Base-by-base conservation (phyloP, 2,888 invertebrate species). In the Hemicrepidius hirtus region DNA sequence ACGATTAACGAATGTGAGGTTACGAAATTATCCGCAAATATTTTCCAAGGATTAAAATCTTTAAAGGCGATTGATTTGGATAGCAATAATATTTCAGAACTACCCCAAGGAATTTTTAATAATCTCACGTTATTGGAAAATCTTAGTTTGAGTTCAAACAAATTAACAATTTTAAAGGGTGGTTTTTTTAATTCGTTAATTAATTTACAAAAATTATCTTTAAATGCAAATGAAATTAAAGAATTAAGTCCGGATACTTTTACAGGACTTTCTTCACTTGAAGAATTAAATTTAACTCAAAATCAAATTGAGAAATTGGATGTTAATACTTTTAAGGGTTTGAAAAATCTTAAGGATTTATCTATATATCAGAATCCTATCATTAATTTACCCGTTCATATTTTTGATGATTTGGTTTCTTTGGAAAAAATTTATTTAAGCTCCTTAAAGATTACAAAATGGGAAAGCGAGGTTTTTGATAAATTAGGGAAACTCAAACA, bases 301-400 rank as follows among this genome's bases (percentile, higher is more conserved):
- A 94, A 93, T 86, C 91, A 92, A 82, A 83, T 94, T 76, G 91
- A 92, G 3, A 91, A 92, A 20, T 88, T 92, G 60, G 90, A 92
- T 37, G 91, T 92, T 84, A 87, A 90, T 80, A 89, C 91, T 81
- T 92, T 92, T 77, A 86, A 86, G 12, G 85, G 85, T 66, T 88
- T 88, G 76, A 82, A 81, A 18, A 85, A 88, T 69, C n/a, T 57
- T 0, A 18, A 35, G 18, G n/a, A 35, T 9, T 70, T 86, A 16
- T 81, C 82, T 60, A 66, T 86, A 32, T 75, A 76, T 20, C 77
- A 80, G 60, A 80, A 82, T 71, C 73, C 75, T 18, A 84, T 86
- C 20, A 78, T 76, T 1, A 77, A 64, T 0, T 76, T 86, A 18
- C 78, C 79, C 37, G 77, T 76, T n/a, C 81, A 79, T 60, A 80